Base-by-base conservation (phyloP, 2,888 invertebrate genomes). In the Gibbula magus region DNA sequence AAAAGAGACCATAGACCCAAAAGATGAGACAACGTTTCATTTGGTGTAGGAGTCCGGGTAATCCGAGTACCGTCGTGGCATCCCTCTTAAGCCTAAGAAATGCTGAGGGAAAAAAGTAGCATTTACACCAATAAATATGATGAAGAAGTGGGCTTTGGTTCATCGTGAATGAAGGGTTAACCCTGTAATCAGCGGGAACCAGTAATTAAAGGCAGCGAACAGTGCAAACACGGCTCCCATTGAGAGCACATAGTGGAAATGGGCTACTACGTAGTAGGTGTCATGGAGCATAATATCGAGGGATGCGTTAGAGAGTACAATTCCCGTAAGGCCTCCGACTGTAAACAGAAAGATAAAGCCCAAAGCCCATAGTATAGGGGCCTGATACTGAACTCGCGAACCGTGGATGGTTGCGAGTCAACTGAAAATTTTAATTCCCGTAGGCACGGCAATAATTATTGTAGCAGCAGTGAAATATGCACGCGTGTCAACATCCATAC, bases 401-500 rank as follows among this genome's bases (percentile, higher is more conserved):
- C 96, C 96, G 89, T 95, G 94, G 29, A 96, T 75, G 10, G 87
- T 88, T 20, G 83, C 85, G 93, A 87, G 88, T 95, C 96, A 96
- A 45, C 96, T 95, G 93, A 96, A 96, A 93, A 96, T 94, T 95
- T 96, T 96, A 94, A 96, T 96, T 86, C 96, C 96, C 22, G 96
- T 96, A 0, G 96, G 96, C 0, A 96, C 95, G 0, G 96, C 96
- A 96, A 96, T 96, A 94, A 96, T 61, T 53, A 96, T 96, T 22
- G 96, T 96, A 0, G 96, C 96, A 70, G 96, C 95, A 0, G 96
- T 96, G 92, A 96, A 96, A 92, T 96, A 96, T 29, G 96, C 96
- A 93, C 96, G 96, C 0, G 96, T 96, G 93, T 96, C 96, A 81
- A 96, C 95, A 93, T 96, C 96, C 95, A 96, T 95, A 0, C 96